Evolutionary conservation across 2,797 vertebrate genomes (phyloP).

Genomic region (Acanthiza pusilla): DNA sequence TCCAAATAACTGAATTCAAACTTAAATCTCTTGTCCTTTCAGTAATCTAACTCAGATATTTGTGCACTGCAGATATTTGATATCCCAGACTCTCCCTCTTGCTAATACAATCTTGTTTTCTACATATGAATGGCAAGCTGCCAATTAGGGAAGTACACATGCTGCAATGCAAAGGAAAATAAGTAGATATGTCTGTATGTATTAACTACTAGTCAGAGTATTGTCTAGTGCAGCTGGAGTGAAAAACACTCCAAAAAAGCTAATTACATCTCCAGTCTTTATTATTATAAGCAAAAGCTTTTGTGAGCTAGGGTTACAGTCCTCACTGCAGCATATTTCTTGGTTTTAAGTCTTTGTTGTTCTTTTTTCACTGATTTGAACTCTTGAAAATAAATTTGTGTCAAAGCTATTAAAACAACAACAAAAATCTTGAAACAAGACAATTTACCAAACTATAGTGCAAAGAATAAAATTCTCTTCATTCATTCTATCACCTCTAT

Average conservation of each 20-base stretch:
- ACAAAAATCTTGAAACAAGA: neutral
- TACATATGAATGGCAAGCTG: slow-evolving; percentile 1
- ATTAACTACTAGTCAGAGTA: slow-evolving; percentile 22
- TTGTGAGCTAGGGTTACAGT: neutral
- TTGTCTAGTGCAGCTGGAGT: slow-evolving; percentile 54
- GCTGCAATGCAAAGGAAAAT: slow-evolving; percentile 36
- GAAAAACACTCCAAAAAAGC: slow-evolving; percentile 34
- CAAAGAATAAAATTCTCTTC: neutral
- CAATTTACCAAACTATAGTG: neutral
- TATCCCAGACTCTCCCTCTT: neutral
- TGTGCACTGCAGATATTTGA: neutral
- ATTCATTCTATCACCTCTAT: neutral
- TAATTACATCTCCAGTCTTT: slow-evolving; percentile 25
- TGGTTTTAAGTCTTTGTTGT: neutral
- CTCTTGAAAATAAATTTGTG: neutral
- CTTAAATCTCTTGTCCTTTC: neutral
- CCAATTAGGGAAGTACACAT: slow-evolving; percentile 13
- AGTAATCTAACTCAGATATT: neutral
- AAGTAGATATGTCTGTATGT: slow-evolving; percentile 32
- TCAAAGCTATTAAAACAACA: neutral
- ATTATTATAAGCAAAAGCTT: slow-evolving; percentile 9
- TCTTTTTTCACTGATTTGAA: neutral
- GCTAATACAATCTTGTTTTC: neutral
- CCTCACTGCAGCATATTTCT: neutral
- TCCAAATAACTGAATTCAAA: neutral